Base-by-base conservation (phyloP, 2,113 vertebrate genomes). In the Austrofundulus limnaeus region DNA sequence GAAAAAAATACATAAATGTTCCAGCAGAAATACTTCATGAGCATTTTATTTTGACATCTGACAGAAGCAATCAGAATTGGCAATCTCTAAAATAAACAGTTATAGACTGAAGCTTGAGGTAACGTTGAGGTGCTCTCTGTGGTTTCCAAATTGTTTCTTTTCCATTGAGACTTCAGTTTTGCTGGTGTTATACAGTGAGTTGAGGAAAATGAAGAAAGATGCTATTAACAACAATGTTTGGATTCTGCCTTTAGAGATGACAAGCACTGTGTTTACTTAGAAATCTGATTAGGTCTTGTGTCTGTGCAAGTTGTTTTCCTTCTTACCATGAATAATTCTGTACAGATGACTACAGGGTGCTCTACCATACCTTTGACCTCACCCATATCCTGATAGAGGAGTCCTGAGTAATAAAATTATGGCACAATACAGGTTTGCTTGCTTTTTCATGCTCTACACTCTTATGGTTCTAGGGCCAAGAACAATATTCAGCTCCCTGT, bases 1-100 rank as follows among this genome's bases (percentile, higher is more conserved):
- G 73, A 78, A 72, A 74, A 56, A 83, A 60, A 38, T n/a, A 67
- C 12, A 77, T 41, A 83, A 77, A 84, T 62, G 75, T 87, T 84
- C 84, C 61, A 80, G 70, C 49, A 78, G 73, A 83, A 88, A 85
- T 62, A 80, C 84, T 84, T 81, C 71, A 75, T 49, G 83, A 72
- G 64, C 70, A 75, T 89, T 79, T 69, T 87, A 84, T 91, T 90
- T 88, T 86, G 81, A 88, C 87, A 85, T 87, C 75, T 84, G 88
- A 90, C 88, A 83, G 57, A 89, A 85, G 80, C 78, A 88, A 87
- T 91, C 82, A 86, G 78, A 81, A 73, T 75, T 86, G 76, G 78
- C 81, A 64, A 80, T 85, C 79, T 81, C 77, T 82, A 74, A 86
- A 85, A 82, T 78, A 77, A 87, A 86, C 84, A 76, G 74, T 62